Percentiles rank a stretch among this genome's conserved stretches.
Evolutionary conservation across 2,888 invertebrate species (phyloP).

Genomic region (Seira musarum): DNA sequence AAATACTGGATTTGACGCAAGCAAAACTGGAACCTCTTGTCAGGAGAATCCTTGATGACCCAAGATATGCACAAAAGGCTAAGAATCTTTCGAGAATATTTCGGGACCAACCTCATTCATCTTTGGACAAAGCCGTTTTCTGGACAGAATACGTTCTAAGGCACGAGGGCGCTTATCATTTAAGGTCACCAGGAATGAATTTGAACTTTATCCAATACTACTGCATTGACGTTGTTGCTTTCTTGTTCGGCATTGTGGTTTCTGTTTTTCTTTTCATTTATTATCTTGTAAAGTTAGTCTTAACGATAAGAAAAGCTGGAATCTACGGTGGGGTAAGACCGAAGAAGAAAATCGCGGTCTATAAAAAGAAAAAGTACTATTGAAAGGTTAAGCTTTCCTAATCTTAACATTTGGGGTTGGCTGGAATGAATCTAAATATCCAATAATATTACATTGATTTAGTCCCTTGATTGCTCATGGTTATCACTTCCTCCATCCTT

Average conservation of each 20-base stretch:
- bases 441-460: too few species aligned
- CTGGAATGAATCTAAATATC: too few species aligned
- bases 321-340: too few species aligned
- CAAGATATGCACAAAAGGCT: slow-evolving; percentile 19
- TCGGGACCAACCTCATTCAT: slow-evolving; percentile 35
- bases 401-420: too few species aligned
- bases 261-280: slow-evolving; percentile 6
- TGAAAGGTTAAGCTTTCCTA: too few species aligned
- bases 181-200: slow-evolving; percentile 27
- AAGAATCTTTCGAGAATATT: slow-evolving; percentile 47
- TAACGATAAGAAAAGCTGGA: too few species aligned
- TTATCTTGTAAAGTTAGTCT: background rate
- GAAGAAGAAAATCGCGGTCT: too few species aligned
- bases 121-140: slow-evolving; percentile 39
- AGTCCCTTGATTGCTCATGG: too few species aligned
- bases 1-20: slow-evolving; percentile 74
- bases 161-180: too few species aligned
- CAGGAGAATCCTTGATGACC: slow-evolving; percentile 21
- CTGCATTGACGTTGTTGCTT: slow-evolving; percentile 24
- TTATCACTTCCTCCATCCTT: too few species aligned
- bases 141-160: too few species aligned
- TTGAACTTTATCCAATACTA: slow-evolving; percentile 22
- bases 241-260: background rate
- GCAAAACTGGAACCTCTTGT: slow-evolving; percentile 66
- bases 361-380: too few species aligned